A percentile compares a stretch with the other conserved stretches of the same genome.
Evolutionary conservation across 2,888 invertebrate genomes (phyloP).

Genomic region (Zhengitettix transpicula): DNA sequence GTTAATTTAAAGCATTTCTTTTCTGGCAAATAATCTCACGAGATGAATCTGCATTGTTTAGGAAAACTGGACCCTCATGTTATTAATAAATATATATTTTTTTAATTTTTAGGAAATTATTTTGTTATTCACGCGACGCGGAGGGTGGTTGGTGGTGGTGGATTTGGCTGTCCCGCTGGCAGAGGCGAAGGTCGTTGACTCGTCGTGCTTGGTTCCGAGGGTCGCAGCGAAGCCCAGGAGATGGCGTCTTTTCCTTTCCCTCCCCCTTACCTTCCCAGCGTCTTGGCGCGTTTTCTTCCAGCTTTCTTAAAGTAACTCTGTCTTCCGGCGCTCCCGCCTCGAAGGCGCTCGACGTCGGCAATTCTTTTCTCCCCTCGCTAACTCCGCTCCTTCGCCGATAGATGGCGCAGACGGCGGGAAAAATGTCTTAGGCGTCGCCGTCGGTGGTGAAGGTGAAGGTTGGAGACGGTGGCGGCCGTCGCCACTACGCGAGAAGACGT

Average conservation of each 20-base stretch:
- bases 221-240: not conserved
- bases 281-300: conserved; percentile 6
- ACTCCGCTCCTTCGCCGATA: conserved; percentile 10
- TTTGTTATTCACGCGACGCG: too few relatives aligned
- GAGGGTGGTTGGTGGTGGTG: too few relatives aligned
- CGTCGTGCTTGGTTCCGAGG: not conserved
- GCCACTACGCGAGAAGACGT: not conserved
- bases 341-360: conserved; percentile 9
- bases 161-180: too few relatives aligned
- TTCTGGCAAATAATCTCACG: too few relatives aligned
- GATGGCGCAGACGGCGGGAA: conserved; percentile 9
- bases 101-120: too few relatives aligned
- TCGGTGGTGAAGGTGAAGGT: not conserved
- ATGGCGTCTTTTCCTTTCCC: not conserved
- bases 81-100: too few relatives aligned
- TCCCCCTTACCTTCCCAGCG: not conserved
- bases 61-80: too few relatives aligned
- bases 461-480: not conserved
- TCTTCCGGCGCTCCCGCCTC: conserved; percentile 4
- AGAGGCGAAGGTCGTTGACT: not conserved
- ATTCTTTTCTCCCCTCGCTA: conserved; percentile 10
- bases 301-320: conserved; percentile 12
- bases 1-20: too few relatives aligned
- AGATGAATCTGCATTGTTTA: too few relatives aligned
- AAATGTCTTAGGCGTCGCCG: conserved; percentile 2